Conservation (phyloP, 2,113 vertebrate genomes). For the Neotragus moschatus region DNA sequence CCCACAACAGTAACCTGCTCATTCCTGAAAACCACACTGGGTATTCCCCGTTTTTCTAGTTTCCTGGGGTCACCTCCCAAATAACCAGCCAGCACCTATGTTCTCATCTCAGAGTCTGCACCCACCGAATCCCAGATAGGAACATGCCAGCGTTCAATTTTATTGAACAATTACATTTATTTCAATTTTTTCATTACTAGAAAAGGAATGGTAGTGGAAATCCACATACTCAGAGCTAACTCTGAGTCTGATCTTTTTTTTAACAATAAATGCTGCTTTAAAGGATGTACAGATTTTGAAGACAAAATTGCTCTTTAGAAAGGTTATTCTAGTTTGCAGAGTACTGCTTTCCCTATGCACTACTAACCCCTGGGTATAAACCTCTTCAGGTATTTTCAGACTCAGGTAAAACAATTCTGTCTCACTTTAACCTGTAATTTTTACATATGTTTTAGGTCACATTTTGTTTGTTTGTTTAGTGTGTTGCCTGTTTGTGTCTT, state of each 20-base stretch:
- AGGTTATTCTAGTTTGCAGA: neutral
- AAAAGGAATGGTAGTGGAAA: neutral
- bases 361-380: neutral
- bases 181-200: neutral
- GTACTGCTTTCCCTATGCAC: neutral
- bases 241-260: neutral
- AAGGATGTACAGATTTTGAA: constrained; percentile 5
- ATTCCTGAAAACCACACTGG: neutral
- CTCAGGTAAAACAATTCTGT: neutral
- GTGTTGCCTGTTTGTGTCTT: neutral
- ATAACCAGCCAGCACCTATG: neutral
- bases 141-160: neutral
- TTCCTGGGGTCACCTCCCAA: neutral
- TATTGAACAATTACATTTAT: neutral
- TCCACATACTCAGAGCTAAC: neutral
- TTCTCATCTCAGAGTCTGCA: neutral
- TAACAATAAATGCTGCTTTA: neutral
- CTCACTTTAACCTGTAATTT: neutral
- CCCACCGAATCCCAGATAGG: neutral
- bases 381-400: neutral
- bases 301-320: neutral
- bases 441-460: neutral
- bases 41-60: neutral
- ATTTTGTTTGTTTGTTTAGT: neutral
- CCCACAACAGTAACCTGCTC: neutral